Percentiles rank a stretch among this genome's conserved stretches.
Conservation (phyloP, 2,888 invertebrate genomes). For the Sinopyrophorus schimmeli region DNA sequence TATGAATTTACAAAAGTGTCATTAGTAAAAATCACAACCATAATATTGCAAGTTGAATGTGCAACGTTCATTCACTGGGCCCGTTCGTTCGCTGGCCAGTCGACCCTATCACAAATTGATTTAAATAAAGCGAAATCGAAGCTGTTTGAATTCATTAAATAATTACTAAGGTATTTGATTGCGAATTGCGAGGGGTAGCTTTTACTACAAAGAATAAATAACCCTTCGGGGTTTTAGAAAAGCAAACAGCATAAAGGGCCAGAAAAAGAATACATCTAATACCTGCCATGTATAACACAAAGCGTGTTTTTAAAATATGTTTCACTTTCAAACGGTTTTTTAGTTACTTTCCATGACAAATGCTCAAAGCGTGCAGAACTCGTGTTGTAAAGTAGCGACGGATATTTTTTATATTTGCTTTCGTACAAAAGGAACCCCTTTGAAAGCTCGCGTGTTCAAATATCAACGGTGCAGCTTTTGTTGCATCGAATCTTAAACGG, state of each 20-base stretch:
- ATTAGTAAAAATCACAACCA: too few species aligned
- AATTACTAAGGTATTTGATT: too few species aligned
- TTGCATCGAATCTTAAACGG: constrained; percentile 29
- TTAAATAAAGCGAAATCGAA: too few species aligned
- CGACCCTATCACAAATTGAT: too few species aligned
- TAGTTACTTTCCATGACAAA: constrained; percentile 43
- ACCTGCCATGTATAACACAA: constrained; percentile 27
- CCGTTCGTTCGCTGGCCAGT: too few species aligned
- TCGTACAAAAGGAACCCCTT: constrained; percentile 39
- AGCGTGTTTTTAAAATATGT: constrained; percentile 37
- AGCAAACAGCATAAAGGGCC: constrained; percentile 2
- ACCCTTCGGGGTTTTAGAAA: constrained; percentile 7
- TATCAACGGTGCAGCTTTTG: constrained; percentile 36
- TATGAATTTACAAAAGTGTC: too few species aligned
- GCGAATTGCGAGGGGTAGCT: too few species aligned
- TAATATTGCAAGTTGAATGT: too few species aligned
- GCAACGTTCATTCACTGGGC: too few species aligned
- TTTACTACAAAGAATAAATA: background rate
- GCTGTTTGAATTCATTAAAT: too few species aligned
- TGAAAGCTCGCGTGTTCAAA: constrained; percentile 48
- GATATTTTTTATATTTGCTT: constrained; percentile 43
- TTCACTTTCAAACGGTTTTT: constrained; percentile 35
- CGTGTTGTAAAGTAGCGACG: constrained; percentile 47
- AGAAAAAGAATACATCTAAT: constrained; percentile 18
- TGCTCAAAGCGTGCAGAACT: constrained; percentile 48